These are phyloP conservation scores for Hypothenemus hampei DNA, from an alignment of 1,140 invertebrate genomes.

Conservation along the genomic window DNA sequence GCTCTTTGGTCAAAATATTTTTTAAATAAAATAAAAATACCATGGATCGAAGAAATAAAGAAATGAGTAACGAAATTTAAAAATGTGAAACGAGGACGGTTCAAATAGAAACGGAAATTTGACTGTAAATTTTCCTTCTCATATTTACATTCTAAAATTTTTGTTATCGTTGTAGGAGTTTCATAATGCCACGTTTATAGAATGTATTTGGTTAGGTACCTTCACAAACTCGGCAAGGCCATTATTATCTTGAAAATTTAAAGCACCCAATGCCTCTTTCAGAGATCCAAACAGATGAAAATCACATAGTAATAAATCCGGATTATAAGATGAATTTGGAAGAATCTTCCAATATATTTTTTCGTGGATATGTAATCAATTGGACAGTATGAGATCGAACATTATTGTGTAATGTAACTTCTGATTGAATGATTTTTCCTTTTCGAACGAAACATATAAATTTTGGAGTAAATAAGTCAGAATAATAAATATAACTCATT, in stretches of 20 bases:
- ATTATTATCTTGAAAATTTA: neutral
- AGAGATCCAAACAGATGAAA: neutral
- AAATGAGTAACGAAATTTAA: too few species aligned
- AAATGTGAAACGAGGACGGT: neutral
- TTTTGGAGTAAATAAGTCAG: too few species aligned
- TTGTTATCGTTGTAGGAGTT: neutral
- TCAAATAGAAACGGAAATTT: neutral
- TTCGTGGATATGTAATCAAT: too few species aligned
- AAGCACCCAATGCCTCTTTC: neutral
- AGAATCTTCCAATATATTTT: neutral
- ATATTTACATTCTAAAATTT: neutral
- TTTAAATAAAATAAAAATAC: too few species aligned
- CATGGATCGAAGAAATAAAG: too few species aligned
- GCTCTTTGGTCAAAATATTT: too few species aligned
- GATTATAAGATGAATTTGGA: neutral
- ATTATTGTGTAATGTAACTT: too few species aligned
- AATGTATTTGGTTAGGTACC: neutral
- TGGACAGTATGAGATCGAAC: too few species aligned
- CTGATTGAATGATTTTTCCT: too few species aligned
- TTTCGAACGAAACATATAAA: too few species aligned
- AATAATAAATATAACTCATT: too few species aligned
- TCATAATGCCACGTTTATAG: neutral
- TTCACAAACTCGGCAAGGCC: neutral
- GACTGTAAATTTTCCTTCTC: neutral
- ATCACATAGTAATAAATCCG: neutral